Base-by-base conservation (phyloP, 2,113 vertebrate genomes). In the Cacatua alba region DNA sequence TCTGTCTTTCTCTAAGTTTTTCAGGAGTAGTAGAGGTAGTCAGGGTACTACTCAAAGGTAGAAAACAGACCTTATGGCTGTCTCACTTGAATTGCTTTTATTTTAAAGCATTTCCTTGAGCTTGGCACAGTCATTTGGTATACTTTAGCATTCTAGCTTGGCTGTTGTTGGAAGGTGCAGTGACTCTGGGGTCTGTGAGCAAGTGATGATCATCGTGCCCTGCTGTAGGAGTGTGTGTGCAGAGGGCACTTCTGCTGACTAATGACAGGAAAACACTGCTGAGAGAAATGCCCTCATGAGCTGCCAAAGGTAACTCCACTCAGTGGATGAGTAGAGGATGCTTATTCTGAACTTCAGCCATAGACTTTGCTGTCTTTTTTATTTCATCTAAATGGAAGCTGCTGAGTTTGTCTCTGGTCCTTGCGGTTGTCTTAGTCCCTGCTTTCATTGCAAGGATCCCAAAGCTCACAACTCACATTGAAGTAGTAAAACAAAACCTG, bases 401-500 rank as follows among this genome's bases (percentile, higher is more conserved):
- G 51, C 25, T 52, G 59, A 59, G 37, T 57, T 77, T 41, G 20
- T n/a, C 33, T 63, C 11, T 2, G 28, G 44, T 71, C 17, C 39
- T 83, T 25, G 20, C 33, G 37, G 24, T 12, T 59, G 48, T 29
- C 53, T 75, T 12, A 10, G 44, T 53, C 33, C 6, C 46, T 31
- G n/a, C 62, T 25, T 79, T 49, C 28, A 33, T 37, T 0, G 1
- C 55, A 57, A 21, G 57, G 29, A 15, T 29, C 43, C 33, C 37
- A 3, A 51, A n/a, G 37, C 31, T 46, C 33, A 8, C 20, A 64
- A 7, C 20, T 48, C 13, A 2, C 12, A 17, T 46, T 9, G 8
- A 53, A 51, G 49, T 3, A 63, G 19, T 7, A 44, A 69, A 31
- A 13, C 0, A 2, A 31, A 16, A 17, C 6, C 23, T 25, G 1